Percentiles rank a stretch among this genome's conserved stretches.
These are phyloP conservation scores for Lasius platythorax DNA, from an alignment of 2,888 invertebrate genomes.

Conservation along the genomic window DNA sequence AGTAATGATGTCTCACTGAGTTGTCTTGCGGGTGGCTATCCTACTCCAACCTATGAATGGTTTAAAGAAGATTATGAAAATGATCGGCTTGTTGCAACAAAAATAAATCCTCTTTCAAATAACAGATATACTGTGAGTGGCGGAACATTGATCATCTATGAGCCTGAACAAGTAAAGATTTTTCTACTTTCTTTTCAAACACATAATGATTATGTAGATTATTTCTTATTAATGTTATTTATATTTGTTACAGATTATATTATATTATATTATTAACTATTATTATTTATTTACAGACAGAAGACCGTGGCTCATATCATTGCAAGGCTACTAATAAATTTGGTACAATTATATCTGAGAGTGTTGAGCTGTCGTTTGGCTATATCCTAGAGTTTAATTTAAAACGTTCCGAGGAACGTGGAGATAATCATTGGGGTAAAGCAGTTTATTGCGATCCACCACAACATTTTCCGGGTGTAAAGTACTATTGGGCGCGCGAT, in stretches of 20 bases:
- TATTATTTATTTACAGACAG: slow-evolving; percentile 85
- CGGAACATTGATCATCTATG: slow-evolving; percentile 95
- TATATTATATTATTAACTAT: slow-evolving; percentile 23
- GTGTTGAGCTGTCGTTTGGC: slow-evolving; percentile 95
- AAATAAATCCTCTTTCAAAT: slow-evolving; percentile 93
- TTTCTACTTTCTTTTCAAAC: slow-evolving; percentile 13
- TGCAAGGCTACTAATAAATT: slow-evolving; percentile 96
- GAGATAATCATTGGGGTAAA: slow-evolving; percentile 97
- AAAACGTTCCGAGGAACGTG: slow-evolving; percentile 93
- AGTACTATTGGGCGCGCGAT: slow-evolving; percentile 96
- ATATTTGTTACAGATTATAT: slow-evolving; percentile 34
- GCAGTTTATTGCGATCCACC: slow-evolving; percentile 97
- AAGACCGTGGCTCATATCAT: slow-evolving; percentile 95
- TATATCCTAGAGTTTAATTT: slow-evolving; percentile 96
- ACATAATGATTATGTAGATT: neutral
- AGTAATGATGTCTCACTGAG: slow-evolving; percentile 92
- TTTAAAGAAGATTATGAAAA: slow-evolving; percentile 95
- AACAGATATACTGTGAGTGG: slow-evolving; percentile 95
- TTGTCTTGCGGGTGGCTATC: slow-evolving; percentile 95
- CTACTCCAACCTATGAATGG: slow-evolving; percentile 96
- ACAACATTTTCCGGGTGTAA: slow-evolving; percentile 95
- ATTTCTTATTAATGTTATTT: slow-evolving; percentile 32
- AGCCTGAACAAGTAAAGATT: slow-evolving; percentile 89
- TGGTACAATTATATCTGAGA: slow-evolving; percentile 96
- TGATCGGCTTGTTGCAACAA: slow-evolving; percentile 90